Evolutionary conservation across 1,140 invertebrate species (phyloP).

Genomic region (Pachyrhynchus sulphureomaculatus): DNA sequence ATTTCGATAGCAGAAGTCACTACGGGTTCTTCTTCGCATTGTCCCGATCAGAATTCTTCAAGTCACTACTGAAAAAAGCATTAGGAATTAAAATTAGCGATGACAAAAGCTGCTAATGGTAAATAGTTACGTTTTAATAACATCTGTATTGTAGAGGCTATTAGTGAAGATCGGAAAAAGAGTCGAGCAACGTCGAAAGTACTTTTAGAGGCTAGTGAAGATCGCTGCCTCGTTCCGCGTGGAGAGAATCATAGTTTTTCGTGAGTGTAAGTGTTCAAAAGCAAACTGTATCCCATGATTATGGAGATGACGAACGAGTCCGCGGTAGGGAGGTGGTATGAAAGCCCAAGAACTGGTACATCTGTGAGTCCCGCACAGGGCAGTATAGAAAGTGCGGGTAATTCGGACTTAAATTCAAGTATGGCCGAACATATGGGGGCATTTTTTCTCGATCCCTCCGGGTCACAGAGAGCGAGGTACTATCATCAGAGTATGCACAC

Average conservation of each 20-base stretch:
- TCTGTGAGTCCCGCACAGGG: conserved; percentile 49
- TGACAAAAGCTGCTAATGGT: too few species aligned
- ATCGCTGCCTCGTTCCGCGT: not conserved
- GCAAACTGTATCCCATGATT: conserved; percentile 48
- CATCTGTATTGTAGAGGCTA: too few species aligned
- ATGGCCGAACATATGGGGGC: conserved; percentile 52
- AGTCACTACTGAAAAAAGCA: not conserved
- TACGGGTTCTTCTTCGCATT: not conserved
- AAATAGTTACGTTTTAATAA: too few species aligned
- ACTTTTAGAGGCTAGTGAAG: not conserved
- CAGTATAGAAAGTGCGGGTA: conserved; percentile 37
- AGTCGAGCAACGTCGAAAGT: not conserved
- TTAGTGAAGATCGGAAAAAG: too few species aligned
- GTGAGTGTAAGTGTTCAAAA: conserved; percentile 39
- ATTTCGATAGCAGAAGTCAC: conserved; percentile 6
- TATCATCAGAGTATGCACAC: conserved; percentile 53
- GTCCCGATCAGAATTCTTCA: not conserved
- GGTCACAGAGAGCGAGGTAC: conserved; percentile 48
- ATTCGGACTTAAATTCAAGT: conserved; percentile 47
- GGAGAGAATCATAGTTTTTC: conserved; percentile 23
- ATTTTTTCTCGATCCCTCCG: conserved; percentile 51
- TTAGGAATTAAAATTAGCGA: too few species aligned
- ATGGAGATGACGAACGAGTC: conserved; percentile 53
- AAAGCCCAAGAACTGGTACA: conserved; percentile 49
- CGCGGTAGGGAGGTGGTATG: conserved; percentile 50